Evolutionary conservation across 1,140 invertebrate genomes (phyloP).

Genomic region (Euschistus heros): DNA sequence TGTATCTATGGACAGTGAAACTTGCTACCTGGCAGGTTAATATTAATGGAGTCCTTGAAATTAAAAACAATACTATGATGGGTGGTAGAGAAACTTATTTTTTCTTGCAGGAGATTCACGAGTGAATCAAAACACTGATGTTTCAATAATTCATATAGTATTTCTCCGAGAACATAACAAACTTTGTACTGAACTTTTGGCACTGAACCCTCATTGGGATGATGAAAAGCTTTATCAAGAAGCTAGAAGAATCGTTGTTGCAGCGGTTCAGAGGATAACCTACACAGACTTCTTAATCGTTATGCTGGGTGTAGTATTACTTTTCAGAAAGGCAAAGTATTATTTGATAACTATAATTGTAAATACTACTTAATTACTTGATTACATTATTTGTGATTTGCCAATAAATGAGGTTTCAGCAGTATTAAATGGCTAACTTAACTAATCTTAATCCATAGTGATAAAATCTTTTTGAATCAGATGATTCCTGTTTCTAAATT

Average conservation of each 20-base stretch:
- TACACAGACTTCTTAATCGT: conserved; percentile 50
- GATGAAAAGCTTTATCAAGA: conserved; percentile 54
- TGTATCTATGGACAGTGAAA: not conserved
- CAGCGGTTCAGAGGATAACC: conserved; percentile 47
- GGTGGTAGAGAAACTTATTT: not conserved
- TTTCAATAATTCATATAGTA: conserved; percentile 48
- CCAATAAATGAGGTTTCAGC: no score
- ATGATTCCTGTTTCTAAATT: no score
- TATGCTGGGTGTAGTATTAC: conserved; percentile 38
- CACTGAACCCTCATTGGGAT: conserved; percentile 52
- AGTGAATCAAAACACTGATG: conserved; percentile 48
- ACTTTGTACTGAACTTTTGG: conserved; percentile 42
- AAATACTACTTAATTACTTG: no score
- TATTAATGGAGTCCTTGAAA: not conserved
- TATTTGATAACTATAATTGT: not conserved
- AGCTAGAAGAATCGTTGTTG: conserved; percentile 49
- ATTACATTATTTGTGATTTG: no score
- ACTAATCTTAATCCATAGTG: no score
- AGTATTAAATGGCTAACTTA: no score
- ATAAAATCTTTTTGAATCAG: no score
- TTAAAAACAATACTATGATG: not conserved
- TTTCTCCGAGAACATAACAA: conserved; percentile 58
- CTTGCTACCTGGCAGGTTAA: conserved; percentile 1
- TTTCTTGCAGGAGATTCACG: conserved; percentile 44
- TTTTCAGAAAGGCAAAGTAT: conserved; percentile 5